Evolutionary conservation across 2,113 vertebrate species (phyloP).

Genomic region (Aramus guarauna): DNA sequence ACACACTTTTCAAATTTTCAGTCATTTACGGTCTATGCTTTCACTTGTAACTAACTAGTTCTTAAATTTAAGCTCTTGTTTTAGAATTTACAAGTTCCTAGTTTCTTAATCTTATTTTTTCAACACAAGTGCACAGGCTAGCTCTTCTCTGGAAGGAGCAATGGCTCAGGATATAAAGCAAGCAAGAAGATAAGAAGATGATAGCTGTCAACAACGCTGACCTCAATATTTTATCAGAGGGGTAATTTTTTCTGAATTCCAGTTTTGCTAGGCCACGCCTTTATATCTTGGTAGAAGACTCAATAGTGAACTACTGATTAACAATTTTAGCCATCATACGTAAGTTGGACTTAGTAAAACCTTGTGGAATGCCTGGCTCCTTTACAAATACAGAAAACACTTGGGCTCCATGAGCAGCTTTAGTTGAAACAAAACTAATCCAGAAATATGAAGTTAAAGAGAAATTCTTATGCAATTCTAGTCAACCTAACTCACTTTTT

Average conservation of each 20-base stretch:
- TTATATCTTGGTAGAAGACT: not conserved
- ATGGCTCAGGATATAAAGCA: not conserved
- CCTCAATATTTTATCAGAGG: not conserved
- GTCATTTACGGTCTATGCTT: not conserved
- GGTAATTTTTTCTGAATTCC: not conserved
- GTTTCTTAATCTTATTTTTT: not conserved
- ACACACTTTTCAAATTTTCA: not conserved
- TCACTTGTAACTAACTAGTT: not conserved
- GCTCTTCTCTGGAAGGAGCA: not conserved
- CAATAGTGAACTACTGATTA: not conserved
- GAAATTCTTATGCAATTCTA: not conserved
- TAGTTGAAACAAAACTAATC: not conserved
- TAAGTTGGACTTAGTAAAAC: not conserved
- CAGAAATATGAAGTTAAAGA: not conserved
- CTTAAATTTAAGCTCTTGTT: not conserved
- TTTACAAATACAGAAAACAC: not conserved
- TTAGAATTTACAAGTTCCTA: not conserved
- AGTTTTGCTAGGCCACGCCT: not conserved
- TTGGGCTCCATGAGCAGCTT: not conserved
- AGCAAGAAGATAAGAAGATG: not conserved
- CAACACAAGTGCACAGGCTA: not conserved
- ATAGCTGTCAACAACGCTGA: not conserved
- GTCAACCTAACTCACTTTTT: not conserved
- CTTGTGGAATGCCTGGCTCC: not conserved
- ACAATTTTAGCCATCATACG: accelerated